phyloP scores from a whole-genome alignment of 2,797 vertebrate genomes.

The Threskiornis aethiopicus region DNA sequence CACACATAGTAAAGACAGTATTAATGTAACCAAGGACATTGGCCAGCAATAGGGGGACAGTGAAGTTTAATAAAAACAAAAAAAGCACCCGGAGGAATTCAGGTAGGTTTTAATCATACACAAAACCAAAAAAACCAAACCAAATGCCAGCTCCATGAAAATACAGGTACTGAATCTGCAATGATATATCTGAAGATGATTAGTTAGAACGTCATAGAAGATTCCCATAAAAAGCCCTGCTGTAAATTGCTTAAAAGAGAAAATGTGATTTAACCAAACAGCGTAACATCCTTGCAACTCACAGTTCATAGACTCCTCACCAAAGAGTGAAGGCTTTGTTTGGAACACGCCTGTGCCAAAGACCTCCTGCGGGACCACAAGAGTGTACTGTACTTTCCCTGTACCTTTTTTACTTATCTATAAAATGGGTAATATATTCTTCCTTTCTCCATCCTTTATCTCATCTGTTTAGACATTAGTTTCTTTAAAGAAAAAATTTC shows the following conservation, averaged over 20 bases:
- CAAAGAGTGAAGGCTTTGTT: constrained; percentile 23
- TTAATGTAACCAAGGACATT: not conserved
- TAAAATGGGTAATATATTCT: constrained; percentile 1
- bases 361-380: constrained; percentile 23
- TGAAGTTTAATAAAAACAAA: not conserved
- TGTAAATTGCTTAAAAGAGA: constrained; percentile 13
- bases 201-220: not conserved
- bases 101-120: not conserved
- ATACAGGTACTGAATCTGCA: not conserved
- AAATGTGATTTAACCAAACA: constrained; percentile 6
- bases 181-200: not conserved
- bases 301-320: not conserved
- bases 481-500: constrained; percentile 39
- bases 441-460: constrained; percentile 19
- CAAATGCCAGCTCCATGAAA: not conserved
- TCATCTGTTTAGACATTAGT: constrained; percentile 33
- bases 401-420: constrained; percentile 26
- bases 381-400: not conserved
- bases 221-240: not conserved
- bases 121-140: not conserved
- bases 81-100: not conserved
- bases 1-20: not conserved
- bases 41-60: not conserved
- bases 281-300: not conserved
- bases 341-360: not conserved